Evolutionary conservation across 1,140 invertebrate genomes (phyloP).

Genomic region (Drosophila melanica): DNA sequence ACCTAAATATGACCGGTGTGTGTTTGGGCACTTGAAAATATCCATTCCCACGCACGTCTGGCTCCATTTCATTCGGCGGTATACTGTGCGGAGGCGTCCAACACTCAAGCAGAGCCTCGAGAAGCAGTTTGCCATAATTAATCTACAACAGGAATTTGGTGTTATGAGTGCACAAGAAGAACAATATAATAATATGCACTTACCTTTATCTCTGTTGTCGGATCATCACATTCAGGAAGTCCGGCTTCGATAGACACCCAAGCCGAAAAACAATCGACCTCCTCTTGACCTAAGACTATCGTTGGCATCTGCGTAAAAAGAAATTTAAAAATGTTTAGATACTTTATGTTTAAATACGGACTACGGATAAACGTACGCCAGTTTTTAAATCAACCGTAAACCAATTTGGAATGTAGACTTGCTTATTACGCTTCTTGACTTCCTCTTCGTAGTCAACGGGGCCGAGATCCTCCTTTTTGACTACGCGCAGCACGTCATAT

Average conservation of each 20-base stretch:
- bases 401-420: constrained; percentile 99
- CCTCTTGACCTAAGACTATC: constrained; percentile 98
- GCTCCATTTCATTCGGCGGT: constrained; percentile 87
- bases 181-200: background rate
- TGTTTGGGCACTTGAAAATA: constrained; percentile 97
- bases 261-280: constrained; percentile 98
- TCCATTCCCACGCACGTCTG: constrained; percentile 89
- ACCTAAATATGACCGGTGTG: constrained; percentile 98
- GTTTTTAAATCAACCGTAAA: constrained; percentile 99
- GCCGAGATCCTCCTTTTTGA: constrained; percentile 96
- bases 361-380: constrained; percentile 87
- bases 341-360: background rate
- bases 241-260: constrained; percentile 99
- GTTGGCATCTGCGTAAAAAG: constrained; percentile 92
- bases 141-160: constrained; percentile 86
- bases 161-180: background rate
- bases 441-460: constrained; percentile 97
- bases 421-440: constrained; percentile 95
- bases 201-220: constrained; percentile 91
- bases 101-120: constrained; percentile 97
- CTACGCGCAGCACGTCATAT: constrained; percentile 98
- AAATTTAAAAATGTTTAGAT: background rate
- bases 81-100: constrained; percentile 91
- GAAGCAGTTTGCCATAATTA: constrained; percentile 97
- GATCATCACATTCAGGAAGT: constrained; percentile 87